phyloP scores from a whole-genome alignment of 2,888 invertebrate genomes.

The Palloptera scutellata region DNA sequence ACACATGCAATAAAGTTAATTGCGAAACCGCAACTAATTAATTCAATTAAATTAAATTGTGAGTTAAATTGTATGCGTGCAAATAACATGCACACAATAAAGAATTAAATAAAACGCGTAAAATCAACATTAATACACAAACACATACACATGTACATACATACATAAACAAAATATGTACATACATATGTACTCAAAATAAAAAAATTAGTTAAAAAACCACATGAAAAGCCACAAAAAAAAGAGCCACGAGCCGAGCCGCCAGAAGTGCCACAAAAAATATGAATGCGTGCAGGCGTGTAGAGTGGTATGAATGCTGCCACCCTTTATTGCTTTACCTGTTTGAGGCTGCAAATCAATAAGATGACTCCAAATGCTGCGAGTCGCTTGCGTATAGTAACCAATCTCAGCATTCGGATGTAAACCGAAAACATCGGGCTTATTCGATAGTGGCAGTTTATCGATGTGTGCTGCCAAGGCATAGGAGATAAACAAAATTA shows the following conservation, averaged over 20 bases:
- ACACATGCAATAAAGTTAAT: conserved; percentile 60
- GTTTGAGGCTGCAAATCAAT: conserved; percentile 91
- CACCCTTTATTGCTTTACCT: conserved; percentile 65
- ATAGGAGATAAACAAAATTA: neutral
- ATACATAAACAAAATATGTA: too few relatives aligned
- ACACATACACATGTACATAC: too few relatives aligned
- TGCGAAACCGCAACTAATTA: conserved; percentile 63
- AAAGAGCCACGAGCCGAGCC: neutral
- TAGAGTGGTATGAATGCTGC: too few relatives aligned
- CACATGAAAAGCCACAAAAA: neutral
- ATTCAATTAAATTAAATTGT: conserved; percentile 56
- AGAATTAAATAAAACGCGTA: conserved; percentile 1
- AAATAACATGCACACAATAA: conserved; percentile 1
- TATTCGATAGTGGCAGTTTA: conserved; percentile 80
- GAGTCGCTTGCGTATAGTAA: conserved; percentile 87
- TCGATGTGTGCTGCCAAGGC: conserved; percentile 75
- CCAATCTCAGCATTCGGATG: conserved; percentile 97
- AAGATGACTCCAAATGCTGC: conserved; percentile 85
- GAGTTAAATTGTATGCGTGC: conserved; percentile 24
- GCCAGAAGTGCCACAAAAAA: too few relatives aligned
- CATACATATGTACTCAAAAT: too few relatives aligned
- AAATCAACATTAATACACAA: neutral
- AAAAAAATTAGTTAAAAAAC: too few relatives aligned
- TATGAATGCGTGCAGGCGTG: too few relatives aligned
- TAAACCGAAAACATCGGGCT: conserved; percentile 90